Evolutionary conservation across 2,888 invertebrate genomes (phyloP), one percentile per base, ranked within the genome.

Genomic region (Acheta domesticus): DNA sequence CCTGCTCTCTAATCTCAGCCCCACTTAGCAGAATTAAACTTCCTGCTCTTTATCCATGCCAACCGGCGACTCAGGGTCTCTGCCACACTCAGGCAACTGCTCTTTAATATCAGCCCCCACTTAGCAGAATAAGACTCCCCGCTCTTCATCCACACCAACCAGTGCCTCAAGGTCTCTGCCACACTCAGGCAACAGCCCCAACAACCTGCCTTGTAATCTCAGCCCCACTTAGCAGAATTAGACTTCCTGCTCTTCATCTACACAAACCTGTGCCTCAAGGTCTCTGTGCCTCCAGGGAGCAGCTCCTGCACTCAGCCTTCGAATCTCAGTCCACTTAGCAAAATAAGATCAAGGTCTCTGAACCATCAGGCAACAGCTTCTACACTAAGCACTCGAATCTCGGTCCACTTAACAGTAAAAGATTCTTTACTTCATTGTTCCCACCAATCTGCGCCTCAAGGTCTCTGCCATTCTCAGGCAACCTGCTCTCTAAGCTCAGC

Each of bases 1-100:
- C 23, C 23, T 23, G 23, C 23, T 2, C 23, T 23, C 23, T 23
- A 23, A 23, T 23, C 23, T 23, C 23, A 23, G 23, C 84, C 83
- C 48, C 14, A 73, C 16, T 1, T 11, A 8, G 20, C 23, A 19
- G 20, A 19, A 49, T 78, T 3, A 1, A 96, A 95, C 83, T 96
- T 97, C 87, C 97, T 97, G 12, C 89, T 98, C 81, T 96, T 94
- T 87, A 92, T 97, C 86, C 95, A 96, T 87, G 96, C 96, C 79
- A 96, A 96, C 89, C 89, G 96, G 82, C 91, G 93, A 85, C 89
- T 96, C 82, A n/a, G n/a, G n/a, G 94, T 93, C 84, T 84, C 23
- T 2, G 23, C 23, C 2, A 23, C 23, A 2, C 1, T 23, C 23
- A 23, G 23, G 23, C 2, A 23, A 23, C 23, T 1, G 23, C 2